Conservation (phyloP, 2,888 invertebrate genomes). For the Ditula angustiorana region DNA sequence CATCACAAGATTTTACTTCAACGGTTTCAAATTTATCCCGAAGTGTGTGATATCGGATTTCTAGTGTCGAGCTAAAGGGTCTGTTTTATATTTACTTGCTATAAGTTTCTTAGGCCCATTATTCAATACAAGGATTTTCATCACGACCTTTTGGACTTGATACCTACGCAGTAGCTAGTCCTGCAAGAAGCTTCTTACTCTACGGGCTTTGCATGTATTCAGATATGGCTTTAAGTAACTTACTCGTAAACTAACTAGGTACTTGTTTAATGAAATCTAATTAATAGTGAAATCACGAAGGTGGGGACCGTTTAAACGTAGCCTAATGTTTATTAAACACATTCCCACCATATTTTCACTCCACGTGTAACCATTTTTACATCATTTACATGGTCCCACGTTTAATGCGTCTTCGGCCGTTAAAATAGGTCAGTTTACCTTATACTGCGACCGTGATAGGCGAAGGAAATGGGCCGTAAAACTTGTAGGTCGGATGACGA, state of each 20-base stretch:
- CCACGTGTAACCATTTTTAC: neutral
- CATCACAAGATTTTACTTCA: neutral
- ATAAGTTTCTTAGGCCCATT: too few relatives aligned
- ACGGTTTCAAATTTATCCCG: neutral
- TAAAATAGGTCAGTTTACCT: constrained; percentile 55
- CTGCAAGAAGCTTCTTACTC: too few relatives aligned
- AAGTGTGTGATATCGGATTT: too few relatives aligned
- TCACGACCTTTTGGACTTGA: too few relatives aligned
- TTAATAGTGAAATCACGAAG: neutral
- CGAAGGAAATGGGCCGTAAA: constrained; percentile 50
- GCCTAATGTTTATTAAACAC: neutral
- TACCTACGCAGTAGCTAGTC: too few relatives aligned
- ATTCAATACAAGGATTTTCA: too few relatives aligned
- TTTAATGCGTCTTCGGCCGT: constrained; percentile 18
- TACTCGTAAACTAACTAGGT: too few relatives aligned
- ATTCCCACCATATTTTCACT: neutral
- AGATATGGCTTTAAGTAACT: too few relatives aligned
- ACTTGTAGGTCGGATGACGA: constrained; percentile 39
- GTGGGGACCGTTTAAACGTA: neutral
- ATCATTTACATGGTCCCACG: constrained; percentile 25
- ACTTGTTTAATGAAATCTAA: too few relatives aligned
- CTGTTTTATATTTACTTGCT: too few relatives aligned
- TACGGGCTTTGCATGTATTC: too few relatives aligned
- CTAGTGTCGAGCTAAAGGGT: too few relatives aligned
- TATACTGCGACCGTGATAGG: constrained; percentile 39